These are phyloP conservation scores for Plemyria rubiginata DNA, from an alignment of 2,888 invertebrate genomes.

Conservation along the genomic window DNA sequence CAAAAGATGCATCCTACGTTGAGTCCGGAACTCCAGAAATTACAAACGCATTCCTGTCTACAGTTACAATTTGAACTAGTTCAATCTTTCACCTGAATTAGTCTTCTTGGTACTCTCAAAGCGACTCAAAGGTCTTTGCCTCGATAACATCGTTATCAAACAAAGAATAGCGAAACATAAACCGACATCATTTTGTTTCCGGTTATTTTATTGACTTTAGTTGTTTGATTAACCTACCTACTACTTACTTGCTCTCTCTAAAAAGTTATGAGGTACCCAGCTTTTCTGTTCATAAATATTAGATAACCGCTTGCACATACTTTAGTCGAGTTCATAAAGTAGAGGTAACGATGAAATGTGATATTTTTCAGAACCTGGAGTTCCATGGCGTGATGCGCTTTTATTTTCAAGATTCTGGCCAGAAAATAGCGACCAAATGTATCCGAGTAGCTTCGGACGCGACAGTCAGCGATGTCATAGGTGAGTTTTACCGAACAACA, in stretches of 20 bases:
- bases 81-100: neutral
- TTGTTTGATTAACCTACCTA: constrained; percentile 1
- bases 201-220: constrained; percentile 38
- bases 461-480: constrained; percentile 97
- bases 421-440: constrained; percentile 99
- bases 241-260: neutral
- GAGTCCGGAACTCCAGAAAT: neutral
- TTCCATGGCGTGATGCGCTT: constrained; percentile 99
- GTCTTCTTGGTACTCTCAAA: neutral
- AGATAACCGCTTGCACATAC: neutral
- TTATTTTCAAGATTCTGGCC: constrained; percentile 99
- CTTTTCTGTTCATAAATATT: neutral
- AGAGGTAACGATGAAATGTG: neutral
- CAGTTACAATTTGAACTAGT: neutral
- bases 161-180: constrained; percentile 36
- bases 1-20: too few species aligned
- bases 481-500: constrained; percentile 59
- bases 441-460: constrained; percentile 99
- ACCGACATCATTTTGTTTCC: constrained; percentile 46
- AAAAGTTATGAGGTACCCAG: neutral
- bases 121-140: neutral
- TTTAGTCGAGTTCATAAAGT: neutral
- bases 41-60: neutral
- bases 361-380: constrained; percentile 92
- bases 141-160: constrained; percentile 38